Conservation (phyloP, 2,113 vertebrate genomes). For the Mormyrus lacerda region DNA sequence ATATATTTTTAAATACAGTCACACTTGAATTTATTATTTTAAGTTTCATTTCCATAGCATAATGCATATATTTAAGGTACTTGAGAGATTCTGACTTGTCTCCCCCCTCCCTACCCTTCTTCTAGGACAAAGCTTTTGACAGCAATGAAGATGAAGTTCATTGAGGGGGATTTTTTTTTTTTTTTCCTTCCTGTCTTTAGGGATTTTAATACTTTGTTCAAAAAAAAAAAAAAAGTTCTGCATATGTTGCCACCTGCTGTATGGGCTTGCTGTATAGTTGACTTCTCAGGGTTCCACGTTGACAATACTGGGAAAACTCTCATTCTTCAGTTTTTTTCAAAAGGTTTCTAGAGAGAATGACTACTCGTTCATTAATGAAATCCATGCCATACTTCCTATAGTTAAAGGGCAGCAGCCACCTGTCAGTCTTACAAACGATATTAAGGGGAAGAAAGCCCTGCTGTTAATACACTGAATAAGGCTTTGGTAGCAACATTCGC, state of each 20-base stretch:
- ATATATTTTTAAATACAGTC: not conserved
- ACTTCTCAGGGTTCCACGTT: not conserved
- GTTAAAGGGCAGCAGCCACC: not conserved
- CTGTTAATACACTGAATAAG: not conserved
- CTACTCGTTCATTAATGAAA: not conserved
- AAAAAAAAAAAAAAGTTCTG: no score
- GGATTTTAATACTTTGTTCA: not conserved
- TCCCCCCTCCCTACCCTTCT: no score
- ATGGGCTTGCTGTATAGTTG: not conserved
- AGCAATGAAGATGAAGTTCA: slow-evolving; percentile 35
- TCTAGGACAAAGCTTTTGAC: slow-evolving; percentile 45
- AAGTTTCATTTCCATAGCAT: not conserved
- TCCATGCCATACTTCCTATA: not conserved
- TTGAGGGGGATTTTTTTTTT: slow-evolving; percentile 23
- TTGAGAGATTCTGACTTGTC: not conserved
- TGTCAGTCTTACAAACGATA: not conserved
- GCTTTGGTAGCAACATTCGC: not conserved
- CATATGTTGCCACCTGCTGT: not conserved
- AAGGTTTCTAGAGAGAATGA: not conserved
- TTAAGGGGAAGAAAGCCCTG: not conserved
- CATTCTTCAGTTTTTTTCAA: not conserved
- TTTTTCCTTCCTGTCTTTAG: not conserved
- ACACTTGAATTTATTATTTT: not conserved
- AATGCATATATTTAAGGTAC: not conserved
- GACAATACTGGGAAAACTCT: not conserved